Conservation (phyloP, 2,113 vertebrate species). For the Oncorhynchus nerka region DNA sequence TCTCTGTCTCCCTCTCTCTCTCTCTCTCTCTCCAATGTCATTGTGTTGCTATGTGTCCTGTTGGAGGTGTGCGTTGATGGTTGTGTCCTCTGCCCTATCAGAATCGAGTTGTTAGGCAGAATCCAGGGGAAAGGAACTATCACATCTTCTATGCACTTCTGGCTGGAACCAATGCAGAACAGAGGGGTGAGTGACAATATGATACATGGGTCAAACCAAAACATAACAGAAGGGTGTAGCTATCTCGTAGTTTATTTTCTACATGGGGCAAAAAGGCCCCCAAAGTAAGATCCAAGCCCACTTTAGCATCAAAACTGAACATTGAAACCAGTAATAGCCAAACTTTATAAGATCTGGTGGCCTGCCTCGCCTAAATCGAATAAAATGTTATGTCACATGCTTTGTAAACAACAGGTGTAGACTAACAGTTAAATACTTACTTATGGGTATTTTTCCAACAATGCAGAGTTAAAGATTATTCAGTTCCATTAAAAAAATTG, state of each 20-base stretch:
- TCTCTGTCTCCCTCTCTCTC: not conserved
- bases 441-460: too few species aligned
- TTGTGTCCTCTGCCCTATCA: slow-evolving; percentile 49
- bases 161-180: slow-evolving; percentile 82
- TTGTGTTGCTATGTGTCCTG: not conserved
- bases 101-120: slow-evolving; percentile 98
- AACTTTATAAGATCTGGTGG: too few species aligned
- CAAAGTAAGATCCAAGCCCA: too few species aligned
- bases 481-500: too few species aligned
- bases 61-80: not conserved
- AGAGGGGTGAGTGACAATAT: slow-evolving; percentile 77
- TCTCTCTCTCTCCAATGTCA: not conserved
- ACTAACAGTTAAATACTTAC: too few species aligned
- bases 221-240: not conserved
- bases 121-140: slow-evolving; percentile 95
- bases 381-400: too few species aligned
- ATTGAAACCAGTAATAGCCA: too few species aligned
- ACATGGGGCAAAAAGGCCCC: too few species aligned
- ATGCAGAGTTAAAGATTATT: too few species aligned
- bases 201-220: not conserved
- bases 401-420: too few species aligned
- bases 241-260: not conserved
- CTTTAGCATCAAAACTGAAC: too few species aligned
- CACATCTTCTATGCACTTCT: slow-evolving; percentile 98
- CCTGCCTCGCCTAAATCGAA: too few species aligned